Evolutionary conservation across 2,888 invertebrate genomes (phyloP), one percentile per base, ranked within the genome.

Genomic region (Myopa testacea): DNA sequence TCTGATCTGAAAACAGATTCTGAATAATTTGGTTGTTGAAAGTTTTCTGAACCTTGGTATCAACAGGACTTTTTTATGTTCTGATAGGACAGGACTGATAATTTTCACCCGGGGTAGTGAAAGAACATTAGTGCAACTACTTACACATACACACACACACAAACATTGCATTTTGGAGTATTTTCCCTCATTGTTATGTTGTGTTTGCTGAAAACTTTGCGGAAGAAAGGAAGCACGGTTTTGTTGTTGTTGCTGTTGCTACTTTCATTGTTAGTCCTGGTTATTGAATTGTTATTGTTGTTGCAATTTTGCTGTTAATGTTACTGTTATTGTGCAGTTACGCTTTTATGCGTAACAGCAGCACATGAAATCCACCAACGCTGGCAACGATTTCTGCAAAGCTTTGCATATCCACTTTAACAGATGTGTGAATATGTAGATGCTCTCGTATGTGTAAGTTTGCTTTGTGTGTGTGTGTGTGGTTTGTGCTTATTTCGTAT

Each of bases 201-300:
- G 55, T 55, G 55, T 55, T n/a, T 55, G 55, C 55, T n/a, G 55
- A n/a, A n/a, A 6, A 55, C 19, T 63, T 63, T 16, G 63, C 1
- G 34, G 34, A 63, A 26, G 12, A 19, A n/a, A 26, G 19, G 19
- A 12, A 2, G 34, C 0, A 7, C 6, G 16, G 6, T 38, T 19
- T 38, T 65, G 65, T n/a, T n/a, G n/a, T n/a, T n/a, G 26, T 65
- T 65, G 14, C 4, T 65, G 65, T 65, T 65, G 65, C 34, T 65
- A 10, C 12, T 65, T 7, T 8, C 3, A 34, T 38, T 37, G 38
- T 38, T 65, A 7, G 3, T 38, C 1, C 16, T 62, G 62, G 26
- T 26, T 62, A 7, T 50, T 50, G 19, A 45, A 45, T 45, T 69
- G 26, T 26, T 50, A 26, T 19, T 52, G 34, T 50, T 69, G 34